Base-by-base conservation (phyloP, 1,140 invertebrate genomes). In the Oscheius sp. region DNA sequence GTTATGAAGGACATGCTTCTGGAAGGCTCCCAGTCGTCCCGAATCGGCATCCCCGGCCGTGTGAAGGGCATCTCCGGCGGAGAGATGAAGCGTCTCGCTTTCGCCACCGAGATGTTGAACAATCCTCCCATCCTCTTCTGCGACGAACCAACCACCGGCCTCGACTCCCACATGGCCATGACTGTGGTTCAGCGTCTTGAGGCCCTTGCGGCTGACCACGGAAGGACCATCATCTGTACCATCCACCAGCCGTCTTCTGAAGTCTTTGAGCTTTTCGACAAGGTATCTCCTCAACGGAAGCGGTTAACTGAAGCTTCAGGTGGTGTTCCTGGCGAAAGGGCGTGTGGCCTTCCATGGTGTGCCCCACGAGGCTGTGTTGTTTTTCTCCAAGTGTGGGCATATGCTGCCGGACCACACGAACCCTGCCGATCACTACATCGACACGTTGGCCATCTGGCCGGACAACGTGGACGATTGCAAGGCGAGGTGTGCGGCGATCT, bases 221-320 rank as follows among this genome's bases (percentile, higher is more conserved):
- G 88, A 49, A 91, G 91, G 87, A 89, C 91, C 45, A 90, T 93
- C 13, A 88, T 93, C 23, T 91, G 91, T 78, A 91, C 91, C 0
- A 90, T 93, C 32, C 92, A 94, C 85, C 92, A 93, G 79, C 92
- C 92, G 0, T 90, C 91, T 7, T 93, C 91, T 1, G 91, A 91
- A 73, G 88, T 93, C 10, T 91, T 93, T 77, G 89, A 91, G 78
- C 85, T 91, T 49, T 94, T 93, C 84, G 89, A 92, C 65, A 59
- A 62, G 45, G 69, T 72, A 42, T 7, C 20, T 34, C 31, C 26
- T 28, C 49, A 49, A 45, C 26, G 23, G 4, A 55, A 31, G 1
- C 29, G n/a, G 23, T n/a, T 0, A 55, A 34, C 4, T 36, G 1
- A 20, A 15, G 13, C 23, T 63, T 38, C 64, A 67, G 61, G 69